Conservation (phyloP, 2,888 invertebrate genomes). For the Melanostoma scalare region DNA sequence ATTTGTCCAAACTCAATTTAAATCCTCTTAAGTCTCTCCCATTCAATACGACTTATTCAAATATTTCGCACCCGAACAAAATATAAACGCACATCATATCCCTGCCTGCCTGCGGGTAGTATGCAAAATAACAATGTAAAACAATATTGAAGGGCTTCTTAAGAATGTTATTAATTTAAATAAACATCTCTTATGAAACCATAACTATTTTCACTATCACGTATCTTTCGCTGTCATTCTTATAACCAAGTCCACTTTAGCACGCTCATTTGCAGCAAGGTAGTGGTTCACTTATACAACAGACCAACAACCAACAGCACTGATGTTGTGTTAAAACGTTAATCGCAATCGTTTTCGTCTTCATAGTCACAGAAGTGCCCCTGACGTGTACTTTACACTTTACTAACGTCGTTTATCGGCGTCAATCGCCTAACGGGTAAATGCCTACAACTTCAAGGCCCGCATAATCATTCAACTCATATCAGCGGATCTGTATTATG, state of each 20-base stretch:
- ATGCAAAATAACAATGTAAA: constrained; percentile 25
- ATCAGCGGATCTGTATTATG: constrained; percentile 36
- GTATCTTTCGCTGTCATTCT: constrained; percentile 48
- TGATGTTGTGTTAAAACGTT: background rate
- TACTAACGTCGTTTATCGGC: constrained; percentile 57
- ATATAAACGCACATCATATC: constrained; percentile 21
- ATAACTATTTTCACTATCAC: constrained; percentile 47
- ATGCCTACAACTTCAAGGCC: constrained; percentile 52
- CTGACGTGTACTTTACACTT: constrained; percentile 34
- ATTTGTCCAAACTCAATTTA: constrained; percentile 40
- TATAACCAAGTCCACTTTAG: constrained; percentile 68
- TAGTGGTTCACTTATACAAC: constrained; percentile 36
- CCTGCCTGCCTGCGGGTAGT: constrained; percentile 9
- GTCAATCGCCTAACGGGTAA: constrained; percentile 70
- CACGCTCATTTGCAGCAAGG: constrained; percentile 68
- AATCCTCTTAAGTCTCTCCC: constrained; percentile 57
- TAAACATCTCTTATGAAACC: constrained; percentile 48
- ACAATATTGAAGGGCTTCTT: constrained; percentile 60
- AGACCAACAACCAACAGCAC: background rate
- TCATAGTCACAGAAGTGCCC: constrained; percentile 43
- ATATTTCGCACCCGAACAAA: constrained; percentile 27
- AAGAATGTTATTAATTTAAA: constrained; percentile 24
- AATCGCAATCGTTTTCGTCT: constrained; percentile 30
- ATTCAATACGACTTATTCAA: constrained; percentile 41
- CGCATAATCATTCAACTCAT: constrained; percentile 60